phyloP scores from a whole-genome alignment of 1,140 invertebrate species.

The Carcinoscorpius rotundicauda region DNA sequence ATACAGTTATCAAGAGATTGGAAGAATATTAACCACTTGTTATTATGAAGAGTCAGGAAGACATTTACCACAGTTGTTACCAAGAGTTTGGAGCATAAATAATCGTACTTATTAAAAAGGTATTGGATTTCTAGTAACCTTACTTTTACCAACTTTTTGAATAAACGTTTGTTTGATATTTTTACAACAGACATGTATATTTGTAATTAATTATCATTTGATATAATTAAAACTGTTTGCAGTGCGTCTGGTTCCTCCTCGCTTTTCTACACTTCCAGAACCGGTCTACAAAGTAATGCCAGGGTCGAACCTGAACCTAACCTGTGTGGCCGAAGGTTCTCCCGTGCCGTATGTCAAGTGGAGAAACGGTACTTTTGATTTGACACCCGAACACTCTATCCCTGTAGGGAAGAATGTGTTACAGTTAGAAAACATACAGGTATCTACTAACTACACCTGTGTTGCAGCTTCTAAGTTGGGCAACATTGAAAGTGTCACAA shows the following conservation, averaged over 20 bases:
- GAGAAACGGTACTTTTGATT: slow-evolving; percentile 69
- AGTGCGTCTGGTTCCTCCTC: slow-evolving; percentile 86
- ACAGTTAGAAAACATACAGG: slow-evolving; percentile 66
- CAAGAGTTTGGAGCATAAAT: no score
- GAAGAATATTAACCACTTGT: no score
- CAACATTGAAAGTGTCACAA: slow-evolving; percentile 68
- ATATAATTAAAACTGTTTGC: slow-evolving; percentile 28
- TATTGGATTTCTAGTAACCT: no score
- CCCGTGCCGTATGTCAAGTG: slow-evolving; percentile 97
- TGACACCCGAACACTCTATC: slow-evolving; percentile 47
- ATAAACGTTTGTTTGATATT: no score
- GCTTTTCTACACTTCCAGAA: slow-evolving; percentile 83
- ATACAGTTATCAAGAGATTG: no score
- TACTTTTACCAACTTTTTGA: no score
- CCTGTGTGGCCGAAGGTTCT: slow-evolving; percentile 90
- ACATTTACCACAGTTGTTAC: no score
- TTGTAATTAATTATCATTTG: no score
- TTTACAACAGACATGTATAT: no score
- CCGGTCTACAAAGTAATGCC: slow-evolving; percentile 72
- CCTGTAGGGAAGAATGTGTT: slow-evolving; percentile 60
- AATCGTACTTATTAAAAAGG: no score
- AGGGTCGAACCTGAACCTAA: slow-evolving; percentile 77
- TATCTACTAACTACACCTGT: slow-evolving; percentile 89
- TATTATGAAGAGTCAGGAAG: no score
- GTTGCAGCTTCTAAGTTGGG: slow-evolving; percentile 88